These are phyloP conservation scores for Pantherophis vulpinus DNA, from an alignment of 2,797 vertebrate genomes.

Conservation along the genomic window DNA sequence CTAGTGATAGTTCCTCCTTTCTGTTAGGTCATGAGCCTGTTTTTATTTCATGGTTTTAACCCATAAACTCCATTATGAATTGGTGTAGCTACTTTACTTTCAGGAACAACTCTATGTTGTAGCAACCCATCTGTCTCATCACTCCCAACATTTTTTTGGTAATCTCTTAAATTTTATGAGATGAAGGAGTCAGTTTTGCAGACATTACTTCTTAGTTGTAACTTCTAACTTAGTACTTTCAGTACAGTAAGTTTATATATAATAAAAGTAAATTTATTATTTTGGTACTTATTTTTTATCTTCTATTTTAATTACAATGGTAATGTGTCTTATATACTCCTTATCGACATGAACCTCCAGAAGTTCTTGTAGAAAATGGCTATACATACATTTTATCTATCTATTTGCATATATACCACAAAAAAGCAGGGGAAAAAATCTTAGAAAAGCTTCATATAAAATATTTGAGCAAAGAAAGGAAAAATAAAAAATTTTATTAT, in stretches of 20 bases:
- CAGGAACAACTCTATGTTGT: background rate
- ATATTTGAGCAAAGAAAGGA: background rate
- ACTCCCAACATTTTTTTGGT: background rate
- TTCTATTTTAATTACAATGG: background rate
- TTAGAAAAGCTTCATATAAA: background rate
- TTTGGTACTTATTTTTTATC: background rate
- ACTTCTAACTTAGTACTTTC: background rate
- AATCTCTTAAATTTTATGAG: background rate
- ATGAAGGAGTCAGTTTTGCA: background rate
- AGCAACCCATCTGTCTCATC: background rate
- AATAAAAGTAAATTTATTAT: background rate
- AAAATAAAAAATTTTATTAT: constrained; percentile 9
- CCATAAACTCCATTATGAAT: background rate
- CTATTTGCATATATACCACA: background rate
- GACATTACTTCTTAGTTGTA: background rate
- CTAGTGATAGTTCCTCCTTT: background rate
- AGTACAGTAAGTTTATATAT: background rate
- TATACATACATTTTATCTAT: background rate
- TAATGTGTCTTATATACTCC: background rate
- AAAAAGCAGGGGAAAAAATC: background rate
- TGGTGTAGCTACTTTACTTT: background rate
- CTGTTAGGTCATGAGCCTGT: background rate
- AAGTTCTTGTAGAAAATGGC: background rate
- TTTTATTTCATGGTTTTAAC: background rate
- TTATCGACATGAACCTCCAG: background rate